Base-by-base conservation (phyloP, 2,797 vertebrate species). In the Pyrocephalus nanus region DNA sequence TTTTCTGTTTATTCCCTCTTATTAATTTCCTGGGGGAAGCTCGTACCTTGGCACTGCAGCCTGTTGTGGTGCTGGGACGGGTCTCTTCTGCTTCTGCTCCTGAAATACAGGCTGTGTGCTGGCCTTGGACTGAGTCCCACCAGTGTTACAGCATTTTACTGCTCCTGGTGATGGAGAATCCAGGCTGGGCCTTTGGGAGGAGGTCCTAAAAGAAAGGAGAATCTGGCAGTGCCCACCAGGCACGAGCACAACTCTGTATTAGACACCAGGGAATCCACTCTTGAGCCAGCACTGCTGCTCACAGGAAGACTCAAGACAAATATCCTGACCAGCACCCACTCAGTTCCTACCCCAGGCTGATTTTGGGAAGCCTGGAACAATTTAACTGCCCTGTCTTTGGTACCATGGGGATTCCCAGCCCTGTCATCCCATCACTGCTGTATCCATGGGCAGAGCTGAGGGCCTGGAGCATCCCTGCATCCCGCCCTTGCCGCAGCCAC, bases 371-470 rank as follows among this genome's bases (percentile, higher is more conserved):
- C 25, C 61, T 58, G 71, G 23, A 8, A 8, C 29, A 5, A 16
- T 60, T 53, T 15, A 20, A 23, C 7, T 20, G 26, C 29, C n/a
- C 1, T 0, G 34, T 25, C 58, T 38, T 53, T 16, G 5, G 20
- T 58, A 16, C 58, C 4, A 0, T 2, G n/a, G 58, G 38, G n/a
- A 48, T 90, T 64, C 65, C 45, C n/a, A 58, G 50, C 40, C 29
- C 47, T 13, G 38, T 55, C 3, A 2, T 14, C 47, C 70, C 60
- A 17, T 17, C 5, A 2, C 36, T 0, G 0, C 55, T 2, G 13
- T 2, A 2, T 78, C 60, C 9, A 0, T 2, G 40, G 66, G 10
- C 57, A 61, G 40, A 17, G 15, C 27, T 13, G 26, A 57, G 64
- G 20, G 17, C 26, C 0, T 1, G 76, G 58, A 69, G 34, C 14